Evolutionary conservation across 2,797 vertebrate genomes (phyloP), one percentile per base, ranked within the genome.

Genomic region (Lophius americanus): DNA sequence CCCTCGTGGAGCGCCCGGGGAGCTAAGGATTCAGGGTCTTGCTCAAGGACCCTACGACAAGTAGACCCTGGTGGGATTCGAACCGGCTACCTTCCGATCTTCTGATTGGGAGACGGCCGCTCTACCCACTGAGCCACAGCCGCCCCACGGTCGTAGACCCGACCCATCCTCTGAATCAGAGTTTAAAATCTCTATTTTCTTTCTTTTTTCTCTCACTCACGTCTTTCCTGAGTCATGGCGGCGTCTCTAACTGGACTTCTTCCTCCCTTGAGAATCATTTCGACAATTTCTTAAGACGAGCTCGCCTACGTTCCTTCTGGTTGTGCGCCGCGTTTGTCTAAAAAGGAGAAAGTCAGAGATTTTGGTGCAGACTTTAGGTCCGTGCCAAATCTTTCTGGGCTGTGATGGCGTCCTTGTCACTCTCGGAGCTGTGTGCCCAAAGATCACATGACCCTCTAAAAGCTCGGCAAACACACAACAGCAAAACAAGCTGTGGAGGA

Each of bases 231-330:
- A 65, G 57, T 60, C 69, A 67, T 79, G 70, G 53, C 47, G 73
- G 63, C 64, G 70, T 61, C 57, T 75, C 67, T 66, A 76, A 83
- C 74, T 79, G 57, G 75, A 86, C 83, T 76, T 70, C 56, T 51
- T 64, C 60, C 47, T 85, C 89, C 81, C 82, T 46, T 8, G 89
- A 81, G 88, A 52, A 72, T 73, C 74, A 63, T 60, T 81, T 53
- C 86, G 75, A 85, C 77, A 81, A 75, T 81, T 86, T 88, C 86
- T 88, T 85, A 87, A 73, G 60, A 72, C 70, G 81, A 82, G 75
- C 75, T 78, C 75, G 70, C 61, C 79, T 79, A 62, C 64, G 63
- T 67, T 78, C 65, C 62, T 65, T 83, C 54, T 75, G 76, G 76
- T 82, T 79, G 75, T 73, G 61, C 9, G 44, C 75, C 79, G 78